A percentile compares a stretch with the other conserved stretches of the same genome.
Evolutionary conservation across 2,888 invertebrate species (phyloP).

Genomic region (Dasysyrphus tricinctus): DNA sequence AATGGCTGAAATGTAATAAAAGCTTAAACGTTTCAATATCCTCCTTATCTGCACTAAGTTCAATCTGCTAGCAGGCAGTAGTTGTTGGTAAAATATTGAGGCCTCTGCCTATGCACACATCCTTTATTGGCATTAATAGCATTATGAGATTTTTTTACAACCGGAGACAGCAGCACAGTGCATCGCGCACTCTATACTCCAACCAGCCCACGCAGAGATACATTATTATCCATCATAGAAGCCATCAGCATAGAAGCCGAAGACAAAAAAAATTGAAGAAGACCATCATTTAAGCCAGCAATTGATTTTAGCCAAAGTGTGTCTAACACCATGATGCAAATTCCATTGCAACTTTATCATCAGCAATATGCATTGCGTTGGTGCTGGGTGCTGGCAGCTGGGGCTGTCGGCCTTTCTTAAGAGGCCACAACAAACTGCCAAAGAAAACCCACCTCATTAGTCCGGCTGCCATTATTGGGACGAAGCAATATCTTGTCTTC

Average conservation of each 20-base stretch:
- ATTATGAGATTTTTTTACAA: constrained; percentile 25
- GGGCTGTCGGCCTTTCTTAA: constrained; percentile 14
- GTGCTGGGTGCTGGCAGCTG: background rate
- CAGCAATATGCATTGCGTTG: background rate
- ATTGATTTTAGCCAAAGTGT: constrained; percentile 53
- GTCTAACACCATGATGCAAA: constrained; percentile 57
- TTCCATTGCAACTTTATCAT: constrained; percentile 51
- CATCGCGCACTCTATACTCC: background rate
- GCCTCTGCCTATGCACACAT: constrained; percentile 5
- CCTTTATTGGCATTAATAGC: constrained; percentile 36
- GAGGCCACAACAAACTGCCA: constrained; percentile 22
- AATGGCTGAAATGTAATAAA: constrained; percentile 3
- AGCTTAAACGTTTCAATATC: constrained; percentile 39
- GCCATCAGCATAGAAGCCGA: constrained; percentile 15
- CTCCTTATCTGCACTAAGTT: constrained; percentile 14
- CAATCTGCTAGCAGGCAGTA: background rate
- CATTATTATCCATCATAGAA: constrained; percentile 15
- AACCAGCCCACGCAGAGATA: constrained; percentile 26
- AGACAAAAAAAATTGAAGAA: background rate
- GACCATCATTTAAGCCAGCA: constrained; percentile 48
- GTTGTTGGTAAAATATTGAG: constrained; percentile 28
- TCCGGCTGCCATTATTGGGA: constrained; percentile 51
- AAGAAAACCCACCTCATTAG: constrained; percentile 64
- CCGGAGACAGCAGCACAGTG: background rate
- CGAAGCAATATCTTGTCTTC: constrained; percentile 30